These are phyloP conservation scores for Meloidogyne chitwoodi DNA, from an alignment of 1,140 invertebrate genomes.

Conservation along the genomic window DNA sequence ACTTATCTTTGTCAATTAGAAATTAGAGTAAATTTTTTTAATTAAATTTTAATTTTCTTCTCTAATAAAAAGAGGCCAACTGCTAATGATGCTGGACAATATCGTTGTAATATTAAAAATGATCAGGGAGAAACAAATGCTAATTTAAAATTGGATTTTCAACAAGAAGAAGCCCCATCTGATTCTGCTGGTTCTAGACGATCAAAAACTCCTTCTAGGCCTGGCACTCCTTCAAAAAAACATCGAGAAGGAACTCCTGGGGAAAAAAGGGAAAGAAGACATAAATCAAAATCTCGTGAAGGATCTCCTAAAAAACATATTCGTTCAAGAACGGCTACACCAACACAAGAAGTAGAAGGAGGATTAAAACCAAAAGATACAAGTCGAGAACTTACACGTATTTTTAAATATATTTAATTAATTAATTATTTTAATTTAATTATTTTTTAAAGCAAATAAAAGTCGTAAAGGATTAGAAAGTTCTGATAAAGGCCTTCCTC, in stretches of 20 bases:
- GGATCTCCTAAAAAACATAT: slow-evolving; percentile 54
- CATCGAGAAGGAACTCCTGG: slow-evolving; percentile 46
- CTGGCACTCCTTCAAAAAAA: slow-evolving; percentile 48
- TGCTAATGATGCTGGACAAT: slow-evolving; percentile 88
- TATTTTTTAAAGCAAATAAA: slow-evolving; percentile 3
- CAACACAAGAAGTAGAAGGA: slow-evolving; percentile 41
- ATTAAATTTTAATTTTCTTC: neutral
- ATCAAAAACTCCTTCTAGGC: slow-evolving; percentile 37
- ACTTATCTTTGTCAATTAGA: slow-evolving; percentile 84
- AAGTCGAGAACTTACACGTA: slow-evolving; percentile 23
- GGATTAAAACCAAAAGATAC: slow-evolving; percentile 19
- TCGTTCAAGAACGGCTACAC: slow-evolving; percentile 52
- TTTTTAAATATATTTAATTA: neutral
- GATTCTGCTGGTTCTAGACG: slow-evolving; percentile 22
- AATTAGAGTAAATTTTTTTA: slow-evolving; percentile 67
- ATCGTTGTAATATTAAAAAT: slow-evolving; percentile 97
- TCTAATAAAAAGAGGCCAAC: slow-evolving; percentile 72
- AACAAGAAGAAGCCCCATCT: slow-evolving; percentile 70
- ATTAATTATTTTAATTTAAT: neutral
- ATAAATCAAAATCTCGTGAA: slow-evolving; percentile 54
- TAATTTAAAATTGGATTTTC: slow-evolving; percentile 91
- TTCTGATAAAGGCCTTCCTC: slow-evolving; percentile 38
- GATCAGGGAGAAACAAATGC: slow-evolving; percentile 84
- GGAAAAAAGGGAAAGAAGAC: slow-evolving; percentile 31
- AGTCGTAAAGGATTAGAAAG: slow-evolving; percentile 6